Conservation (phyloP, 1,140 invertebrate genomes). For the Asbolus verrucosus region DNA sequence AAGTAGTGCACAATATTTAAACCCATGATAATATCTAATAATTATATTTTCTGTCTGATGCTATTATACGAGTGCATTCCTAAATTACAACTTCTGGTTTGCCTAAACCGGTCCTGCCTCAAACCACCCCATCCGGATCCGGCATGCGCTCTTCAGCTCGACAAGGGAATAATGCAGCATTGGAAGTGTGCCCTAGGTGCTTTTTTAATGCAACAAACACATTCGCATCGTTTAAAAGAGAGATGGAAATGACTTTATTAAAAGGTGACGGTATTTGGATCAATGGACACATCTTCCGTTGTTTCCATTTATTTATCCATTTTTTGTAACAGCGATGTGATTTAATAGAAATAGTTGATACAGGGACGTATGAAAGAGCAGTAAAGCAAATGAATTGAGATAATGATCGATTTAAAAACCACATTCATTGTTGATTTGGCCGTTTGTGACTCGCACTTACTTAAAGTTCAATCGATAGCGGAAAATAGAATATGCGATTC, state of each 20-base stretch:
- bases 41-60: too few relatives aligned
- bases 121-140: background rate
- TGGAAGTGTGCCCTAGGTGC: constrained; percentile 21
- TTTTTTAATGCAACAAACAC: constrained; percentile 12
- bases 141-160: constrained; percentile 12
- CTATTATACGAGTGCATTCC: too few relatives aligned
- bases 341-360: too few relatives aligned
- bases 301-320: background rate
- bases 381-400: background rate
- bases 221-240: background rate
- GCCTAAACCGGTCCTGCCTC: background rate
- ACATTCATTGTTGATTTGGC: background rate
- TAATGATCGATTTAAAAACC: background rate
- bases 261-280: background rate
- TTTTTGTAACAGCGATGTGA: too few relatives aligned
- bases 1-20: too few relatives aligned
- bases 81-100: background rate
- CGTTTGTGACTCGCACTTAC: background rate
- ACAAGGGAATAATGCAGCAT: constrained; percentile 8
- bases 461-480: background rate
- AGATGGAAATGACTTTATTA: background rate
- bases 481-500: too few relatives aligned
- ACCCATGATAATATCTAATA: too few relatives aligned
- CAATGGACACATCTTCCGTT: too few relatives aligned
- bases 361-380: too few relatives aligned